A percentile compares a stretch with the other conserved stretches of the same genome.
Evolutionary conservation across 2,113 vertebrate species (phyloP).

Genomic region (Carettochelys insculpta): DNA sequence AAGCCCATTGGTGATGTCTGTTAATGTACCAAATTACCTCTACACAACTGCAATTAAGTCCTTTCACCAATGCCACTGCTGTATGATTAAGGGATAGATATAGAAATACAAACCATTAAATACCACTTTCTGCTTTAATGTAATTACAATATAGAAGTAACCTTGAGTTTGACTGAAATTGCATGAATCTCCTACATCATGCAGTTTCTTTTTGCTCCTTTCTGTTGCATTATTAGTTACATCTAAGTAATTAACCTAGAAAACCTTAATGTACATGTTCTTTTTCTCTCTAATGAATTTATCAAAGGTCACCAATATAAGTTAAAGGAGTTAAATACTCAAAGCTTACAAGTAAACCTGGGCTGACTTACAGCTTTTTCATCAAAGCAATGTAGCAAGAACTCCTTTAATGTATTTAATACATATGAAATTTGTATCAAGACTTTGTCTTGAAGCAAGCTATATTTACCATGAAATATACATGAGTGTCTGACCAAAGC

Average conservation of each 20-base stretch:
- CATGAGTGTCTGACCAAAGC: background rate
- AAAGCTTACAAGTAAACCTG: background rate
- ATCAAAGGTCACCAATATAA: background rate
- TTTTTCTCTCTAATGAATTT: background rate
- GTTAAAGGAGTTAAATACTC: background rate
- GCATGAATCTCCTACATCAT: background rate
- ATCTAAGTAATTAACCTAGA: background rate
- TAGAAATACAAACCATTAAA: background rate
- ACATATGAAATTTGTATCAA: background rate
- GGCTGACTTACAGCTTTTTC: rapidly evolving
- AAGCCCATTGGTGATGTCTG: background rate
- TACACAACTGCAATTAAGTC: background rate
- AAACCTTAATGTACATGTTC: background rate
- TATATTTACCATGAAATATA: background rate
- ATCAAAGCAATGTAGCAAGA: background rate
- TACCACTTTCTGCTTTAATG: background rate
- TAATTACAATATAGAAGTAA: background rate
- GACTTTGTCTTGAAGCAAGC: background rate
- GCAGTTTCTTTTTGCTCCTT: background rate
- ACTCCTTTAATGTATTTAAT: rapidly evolving
- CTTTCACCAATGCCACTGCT: background rate
- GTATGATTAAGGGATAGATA: background rate
- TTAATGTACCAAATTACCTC: background rate
- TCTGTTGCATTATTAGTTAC: background rate
- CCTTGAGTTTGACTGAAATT: background rate